Base-by-base conservation (phyloP, 2,113 vertebrate genomes). In the Pterocles burchelli region DNA sequence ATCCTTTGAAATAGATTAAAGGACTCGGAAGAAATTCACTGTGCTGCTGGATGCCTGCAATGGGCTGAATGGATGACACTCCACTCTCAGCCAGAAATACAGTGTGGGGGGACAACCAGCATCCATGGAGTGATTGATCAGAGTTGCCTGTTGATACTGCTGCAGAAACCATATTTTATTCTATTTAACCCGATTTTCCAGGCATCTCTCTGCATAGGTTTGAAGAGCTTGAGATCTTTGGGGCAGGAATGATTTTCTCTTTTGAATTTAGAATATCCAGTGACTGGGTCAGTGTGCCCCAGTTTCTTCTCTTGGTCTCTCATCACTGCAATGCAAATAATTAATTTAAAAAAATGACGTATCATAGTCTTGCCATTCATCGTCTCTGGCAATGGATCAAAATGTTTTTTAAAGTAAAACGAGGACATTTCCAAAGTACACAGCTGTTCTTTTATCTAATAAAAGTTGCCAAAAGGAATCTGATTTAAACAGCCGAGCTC, bases 351-450 rank as follows among this genome's bases (percentile, higher is more conserved):
- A 61, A 65, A 54, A 85, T 15, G 31, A 41, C 11, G 59, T 74
- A 45, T 16, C 43, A 76, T 51, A 41, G 33, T 29, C 41, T 75
- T 7, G 1, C 45, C 13, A 31, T 52, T 45, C 29, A n/a, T 46
- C 0, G 0, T n/a, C 63, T 70, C 59, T 74, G 67, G 55, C 51
- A 74, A 25, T 48, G 61, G 80, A 87, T 72, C 68, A 87, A 95
- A 92, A 87, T 46, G n/a, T 74, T 93, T 57, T 81, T 76, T 82
- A 57, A 84, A 86, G 46, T 54, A 83, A 89, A 82, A 85, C 21
- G 17, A 51, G 93, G 66, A 33, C 10, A 28, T 70, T 90, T 90
- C 49, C 8, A 22, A 79, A 91, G 74, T 65, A 73, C 29, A 49
- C n/a, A 54, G 34, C n/a, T 62, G 18, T n/a, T 46, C 49, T 79